Percentiles rank a stretch among this genome's conserved stretches.
Evolutionary conservation across 2,888 invertebrate genomes (phyloP).

Genomic region (Drosophila mimica): DNA sequence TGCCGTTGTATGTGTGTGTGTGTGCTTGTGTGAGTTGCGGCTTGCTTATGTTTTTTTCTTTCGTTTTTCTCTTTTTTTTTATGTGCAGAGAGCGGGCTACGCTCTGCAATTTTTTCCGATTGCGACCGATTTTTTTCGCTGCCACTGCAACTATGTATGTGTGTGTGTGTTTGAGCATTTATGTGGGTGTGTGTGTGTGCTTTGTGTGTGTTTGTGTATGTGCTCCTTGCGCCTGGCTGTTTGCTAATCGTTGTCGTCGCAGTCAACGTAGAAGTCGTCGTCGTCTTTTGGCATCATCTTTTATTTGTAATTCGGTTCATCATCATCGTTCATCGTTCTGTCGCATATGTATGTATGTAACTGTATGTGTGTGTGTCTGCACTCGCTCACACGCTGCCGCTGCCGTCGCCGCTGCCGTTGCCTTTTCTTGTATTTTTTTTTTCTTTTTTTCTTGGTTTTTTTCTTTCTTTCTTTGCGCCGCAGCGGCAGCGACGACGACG

Average conservation of each 20-base stretch:
- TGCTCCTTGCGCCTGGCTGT: slow-evolving; percentile 78
- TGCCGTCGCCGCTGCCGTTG: slow-evolving; percentile 43
- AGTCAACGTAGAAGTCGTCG: slow-evolving; percentile 78
- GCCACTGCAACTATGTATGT: slow-evolving; percentile 55
- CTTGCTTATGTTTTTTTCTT: slow-evolving; percentile 78
- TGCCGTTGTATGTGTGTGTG: slow-evolving; percentile 49
- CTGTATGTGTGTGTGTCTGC: slow-evolving; percentile 35
- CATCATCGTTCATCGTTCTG: slow-evolving; percentile 84
- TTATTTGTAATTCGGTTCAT: slow-evolving; percentile 85
- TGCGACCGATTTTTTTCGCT: slow-evolving; percentile 80
- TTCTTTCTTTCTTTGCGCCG: slow-evolving; percentile 64
- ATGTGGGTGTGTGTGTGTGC: slow-evolving; percentile 48
- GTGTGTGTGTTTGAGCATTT: slow-evolving; percentile 53
- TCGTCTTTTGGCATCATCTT: slow-evolving; percentile 84
- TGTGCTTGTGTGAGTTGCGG: slow-evolving; percentile 72
- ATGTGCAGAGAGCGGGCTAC: slow-evolving; percentile 79
- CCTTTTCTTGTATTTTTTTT: slow-evolving; percentile 59
- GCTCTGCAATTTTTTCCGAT: slow-evolving; percentile 82
- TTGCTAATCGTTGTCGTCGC: slow-evolving; percentile 83
- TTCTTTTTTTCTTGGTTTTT: slow-evolving; percentile 49
- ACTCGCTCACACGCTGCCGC: slow-evolving; percentile 61
- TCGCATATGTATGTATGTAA: slow-evolving; percentile 72
- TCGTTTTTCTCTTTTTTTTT: slow-evolving; percentile 49
- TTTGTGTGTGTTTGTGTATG: slow-evolving; percentile 48
- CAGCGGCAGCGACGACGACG: slow-evolving; percentile 66